A percentile compares a stretch with the other conserved stretches of the same genome.
phyloP scores from a whole-genome alignment of 1,140 invertebrate genomes.

The Ceratosolen fusciceps region DNA sequence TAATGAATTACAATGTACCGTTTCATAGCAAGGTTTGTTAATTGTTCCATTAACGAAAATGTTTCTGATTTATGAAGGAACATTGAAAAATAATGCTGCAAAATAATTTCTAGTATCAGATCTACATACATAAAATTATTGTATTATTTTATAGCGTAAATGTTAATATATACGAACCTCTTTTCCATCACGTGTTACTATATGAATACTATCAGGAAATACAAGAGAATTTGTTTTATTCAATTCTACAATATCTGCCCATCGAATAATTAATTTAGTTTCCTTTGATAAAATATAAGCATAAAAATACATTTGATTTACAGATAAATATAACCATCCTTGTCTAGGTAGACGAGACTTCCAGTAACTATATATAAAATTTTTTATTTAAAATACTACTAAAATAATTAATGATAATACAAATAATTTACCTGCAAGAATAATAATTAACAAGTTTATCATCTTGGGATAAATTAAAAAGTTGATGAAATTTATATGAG shows the following conservation, averaged over 20 bases:
- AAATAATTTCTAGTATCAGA: constrained; percentile 42
- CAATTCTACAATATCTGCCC: constrained; percentile 84
- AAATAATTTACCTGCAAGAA: constrained; percentile 84
- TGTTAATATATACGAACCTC: constrained; percentile 70
- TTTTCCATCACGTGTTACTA: constrained; percentile 85
- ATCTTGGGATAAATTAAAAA: constrained; percentile 92
- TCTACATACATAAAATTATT: neutral
- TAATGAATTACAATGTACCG: constrained; percentile 73
- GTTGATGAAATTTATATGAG: constrained; percentile 87
- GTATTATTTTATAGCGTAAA: neutral
- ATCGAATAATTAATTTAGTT: constrained; percentile 88
- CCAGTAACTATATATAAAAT: constrained; percentile 83
- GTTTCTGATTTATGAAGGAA: constrained; percentile 92
- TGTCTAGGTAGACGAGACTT: constrained; percentile 92
- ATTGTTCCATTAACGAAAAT: constrained; percentile 92
- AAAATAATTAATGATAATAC: neutral
- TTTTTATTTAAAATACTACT: neutral
- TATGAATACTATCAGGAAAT: constrained; percentile 89
- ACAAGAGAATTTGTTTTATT: constrained; percentile 83
- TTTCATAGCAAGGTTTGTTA: constrained; percentile 97
- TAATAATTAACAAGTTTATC: constrained; percentile 97
- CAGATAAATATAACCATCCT: constrained; percentile 96
- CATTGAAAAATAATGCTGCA: constrained; percentile 90
- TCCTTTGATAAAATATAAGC: constrained; percentile 94
- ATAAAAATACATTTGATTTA: constrained; percentile 97